phyloP scores from a whole-genome alignment of 2,113 vertebrate species.

The Gila orcuttii region DNA sequence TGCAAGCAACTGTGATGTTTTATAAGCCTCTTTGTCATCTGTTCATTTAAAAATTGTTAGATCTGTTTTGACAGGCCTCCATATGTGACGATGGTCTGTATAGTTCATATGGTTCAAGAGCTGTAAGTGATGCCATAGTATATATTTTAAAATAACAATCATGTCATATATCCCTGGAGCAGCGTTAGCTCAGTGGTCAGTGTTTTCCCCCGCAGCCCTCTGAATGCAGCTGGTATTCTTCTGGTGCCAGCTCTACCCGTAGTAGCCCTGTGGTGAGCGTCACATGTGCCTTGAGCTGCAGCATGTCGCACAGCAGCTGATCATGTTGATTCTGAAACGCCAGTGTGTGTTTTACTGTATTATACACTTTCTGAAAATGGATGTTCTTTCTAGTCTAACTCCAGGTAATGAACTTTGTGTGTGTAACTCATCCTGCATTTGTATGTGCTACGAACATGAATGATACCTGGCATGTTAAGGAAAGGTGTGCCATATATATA shows the following conservation, averaged over 20 bases:
- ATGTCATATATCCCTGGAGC: constrained; percentile 14
- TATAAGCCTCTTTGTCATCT: background rate
- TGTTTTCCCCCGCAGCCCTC: constrained; percentile 82
- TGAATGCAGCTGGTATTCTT: constrained; percentile 90
- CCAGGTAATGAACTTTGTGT: background rate
- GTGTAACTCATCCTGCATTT: background rate
- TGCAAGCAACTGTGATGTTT: background rate
- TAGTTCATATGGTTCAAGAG: constrained; percentile 79
- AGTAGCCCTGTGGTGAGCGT: constrained; percentile 92
- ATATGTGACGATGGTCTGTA: constrained; percentile 80
- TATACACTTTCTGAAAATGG: background rate
- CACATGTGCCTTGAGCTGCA: constrained; percentile 56
- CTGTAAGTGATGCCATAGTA: constrained; percentile 80
- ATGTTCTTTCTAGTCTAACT: background rate
- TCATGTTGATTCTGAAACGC: constrained; percentile 13
- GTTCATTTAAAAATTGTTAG: constrained; percentile 3
- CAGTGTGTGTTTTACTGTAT: constrained; percentile 20
- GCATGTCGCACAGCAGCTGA: background rate
- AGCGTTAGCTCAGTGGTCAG: constrained; percentile 60
- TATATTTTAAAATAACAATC: constrained; percentile 5
- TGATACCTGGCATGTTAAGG: background rate
- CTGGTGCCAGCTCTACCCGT: constrained; percentile 84
- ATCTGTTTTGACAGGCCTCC: constrained; percentile 78
- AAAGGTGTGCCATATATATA: background rate
- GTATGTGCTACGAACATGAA: background rate